Percentiles rank a stretch among this genome's conserved stretches.
phyloP scores from a whole-genome alignment of 2,113 vertebrate genomes.

The Oreamnos americanus region DNA sequence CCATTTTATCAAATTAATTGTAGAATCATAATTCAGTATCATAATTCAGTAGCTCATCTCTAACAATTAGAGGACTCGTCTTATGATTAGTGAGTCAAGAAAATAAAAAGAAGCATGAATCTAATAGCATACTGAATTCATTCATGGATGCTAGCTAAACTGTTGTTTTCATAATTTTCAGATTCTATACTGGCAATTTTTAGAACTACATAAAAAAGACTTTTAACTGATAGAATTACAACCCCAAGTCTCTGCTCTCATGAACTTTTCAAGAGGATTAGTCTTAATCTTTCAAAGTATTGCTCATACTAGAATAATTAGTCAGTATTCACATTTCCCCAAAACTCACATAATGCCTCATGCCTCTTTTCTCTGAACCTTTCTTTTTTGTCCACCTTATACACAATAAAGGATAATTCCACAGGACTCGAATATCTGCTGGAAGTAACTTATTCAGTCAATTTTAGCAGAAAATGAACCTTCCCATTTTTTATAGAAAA shows the following conservation, averaged over 20 bases:
- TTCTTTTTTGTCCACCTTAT: neutral
- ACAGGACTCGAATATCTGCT: neutral
- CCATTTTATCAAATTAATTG: neutral
- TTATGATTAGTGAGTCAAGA: neutral
- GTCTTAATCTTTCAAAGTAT: slow-evolving; percentile 45
- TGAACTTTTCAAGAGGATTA: neutral
- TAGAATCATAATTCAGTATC: neutral
- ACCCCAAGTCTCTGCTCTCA: neutral
- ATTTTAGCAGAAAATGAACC: neutral
- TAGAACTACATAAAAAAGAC: neutral
- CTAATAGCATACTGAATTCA: neutral
- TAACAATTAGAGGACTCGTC: neutral
- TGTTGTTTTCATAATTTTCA: slow-evolving; percentile 11
- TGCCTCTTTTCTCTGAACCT: neutral
- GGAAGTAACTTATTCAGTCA: neutral
- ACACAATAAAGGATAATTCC: slow-evolving; percentile 18
- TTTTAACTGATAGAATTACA: neutral
- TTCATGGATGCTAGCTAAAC: neutral
- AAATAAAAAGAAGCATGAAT: neutral
- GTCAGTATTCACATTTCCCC: neutral
- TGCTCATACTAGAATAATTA: neutral
- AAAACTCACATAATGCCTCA: neutral
- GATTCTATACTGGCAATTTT: slow-evolving; percentile 7
- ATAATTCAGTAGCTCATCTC: neutral
- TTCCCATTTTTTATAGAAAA: neutral